Base-by-base conservation (phyloP, 2,113 vertebrate species). In the Coregonus clupeaformis region DNA sequence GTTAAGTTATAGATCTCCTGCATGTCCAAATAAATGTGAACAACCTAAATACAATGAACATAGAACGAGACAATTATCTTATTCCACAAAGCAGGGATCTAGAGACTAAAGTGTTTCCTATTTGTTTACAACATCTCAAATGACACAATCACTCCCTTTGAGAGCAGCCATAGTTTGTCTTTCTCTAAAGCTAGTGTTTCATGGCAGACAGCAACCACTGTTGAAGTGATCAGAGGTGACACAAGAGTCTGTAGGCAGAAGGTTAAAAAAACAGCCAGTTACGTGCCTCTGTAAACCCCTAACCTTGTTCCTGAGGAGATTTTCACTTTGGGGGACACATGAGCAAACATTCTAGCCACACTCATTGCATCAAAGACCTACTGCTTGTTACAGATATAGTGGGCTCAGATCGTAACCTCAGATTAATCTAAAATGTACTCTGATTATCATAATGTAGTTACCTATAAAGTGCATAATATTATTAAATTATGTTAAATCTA, bases 221-320 rank as follows among this genome's bases (percentile, higher is more conserved):
- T 83, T 94, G 91, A 92, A 91, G 82, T 91, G 90, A 92, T 94
- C 89, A 87, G 84, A 90, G 77, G 86, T 92, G 91, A 93, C 91
- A 94, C 86, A 84, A 80, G 86, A 91, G 90, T 90, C 91, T 91
- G 89, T 85, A 92, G 90, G 90, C 91, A 92, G 86, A 91, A 89
- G 90, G 87, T 90, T 89, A 92, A 88, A 92, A 92, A 91, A 90
- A 88, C 87, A 92, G 84, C 77, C 81, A 70, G 82, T 92, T 90
- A 91, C 87, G 80, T 93, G 91, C 85, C 77, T 84, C 78, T 62
- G 75, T 80, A 89, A 90, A 91, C 80, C 88, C 86, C 87, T 87
- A 90, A 89, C 89, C 88, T 89, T 80, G 76, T 87, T 91, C 87
- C 89, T 84, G 87, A 86, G 86, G 85, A 90, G 90, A 90, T 85